Evolutionary conservation across 2,113 vertebrate species (phyloP).

Genomic region (Equus przewalskii): DNA sequence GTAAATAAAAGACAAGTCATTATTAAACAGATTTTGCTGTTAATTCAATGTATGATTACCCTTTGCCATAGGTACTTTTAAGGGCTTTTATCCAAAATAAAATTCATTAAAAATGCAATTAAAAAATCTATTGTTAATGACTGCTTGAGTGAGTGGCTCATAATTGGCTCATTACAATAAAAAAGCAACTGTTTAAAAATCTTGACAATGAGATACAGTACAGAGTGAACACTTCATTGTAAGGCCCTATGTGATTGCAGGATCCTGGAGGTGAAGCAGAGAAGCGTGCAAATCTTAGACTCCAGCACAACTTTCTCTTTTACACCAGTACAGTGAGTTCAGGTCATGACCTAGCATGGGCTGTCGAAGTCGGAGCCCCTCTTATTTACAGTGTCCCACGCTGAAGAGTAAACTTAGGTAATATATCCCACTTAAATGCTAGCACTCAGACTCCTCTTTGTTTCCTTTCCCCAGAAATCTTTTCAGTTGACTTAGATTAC

Average conservation of each 20-base stretch:
- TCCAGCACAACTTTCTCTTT: conserved; percentile 65
- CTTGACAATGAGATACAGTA: conserved; percentile 81
- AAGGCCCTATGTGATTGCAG: conserved; percentile 53
- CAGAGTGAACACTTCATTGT: conserved; percentile 75
- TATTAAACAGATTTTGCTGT: conserved; percentile 82
- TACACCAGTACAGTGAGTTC: conserved; percentile 30
- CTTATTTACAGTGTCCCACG: conserved; percentile 56
- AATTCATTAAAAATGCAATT: conserved; percentile 86
- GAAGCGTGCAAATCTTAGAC: conserved; percentile 44
- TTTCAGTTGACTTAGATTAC: conserved; percentile 85
- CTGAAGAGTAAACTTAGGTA: conserved; percentile 75
- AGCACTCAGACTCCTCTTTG: conserved; percentile 75
- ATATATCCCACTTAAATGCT: conserved; percentile 70
- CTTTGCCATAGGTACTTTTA: conserved; percentile 84
- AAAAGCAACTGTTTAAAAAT: conserved; percentile 86
- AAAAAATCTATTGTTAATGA: conserved; percentile 86
- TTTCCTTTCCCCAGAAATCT: conserved; percentile 75
- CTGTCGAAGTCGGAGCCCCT: background rate
- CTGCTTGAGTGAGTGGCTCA: conserved; percentile 83
- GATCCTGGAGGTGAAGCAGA: conserved; percentile 72
- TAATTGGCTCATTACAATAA: conserved; percentile 85
- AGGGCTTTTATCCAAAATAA: conserved; percentile 83
- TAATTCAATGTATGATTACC: conserved; percentile 83
- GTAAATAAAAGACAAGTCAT: conserved; percentile 83
- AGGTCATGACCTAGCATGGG: conserved; percentile 69